Evolutionary conservation across 2,888 invertebrate species (phyloP).

Genomic region (Pollenia griseotomentosa): DNA sequence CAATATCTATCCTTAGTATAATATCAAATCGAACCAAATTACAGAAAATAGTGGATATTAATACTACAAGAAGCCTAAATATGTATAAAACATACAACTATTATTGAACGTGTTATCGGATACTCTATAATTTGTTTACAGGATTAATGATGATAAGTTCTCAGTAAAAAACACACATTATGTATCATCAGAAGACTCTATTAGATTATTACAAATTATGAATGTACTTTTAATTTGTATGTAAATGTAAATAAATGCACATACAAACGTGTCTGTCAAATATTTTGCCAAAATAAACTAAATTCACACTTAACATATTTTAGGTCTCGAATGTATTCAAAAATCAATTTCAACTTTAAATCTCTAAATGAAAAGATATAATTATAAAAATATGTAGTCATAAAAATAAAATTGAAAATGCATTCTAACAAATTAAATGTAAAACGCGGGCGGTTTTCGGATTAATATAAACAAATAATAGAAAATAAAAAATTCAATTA

Average conservation of each 20-base stretch:
- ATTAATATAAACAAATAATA: no score
- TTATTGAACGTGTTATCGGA: neutral
- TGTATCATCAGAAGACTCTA: neutral
- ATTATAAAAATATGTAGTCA: no score
- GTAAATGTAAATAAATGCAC: neutral
- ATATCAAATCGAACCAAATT: constrained; percentile 15
- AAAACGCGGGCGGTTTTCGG: no score
- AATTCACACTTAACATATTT: neutral
- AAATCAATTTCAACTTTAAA: no score
- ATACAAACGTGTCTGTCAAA: neutral
- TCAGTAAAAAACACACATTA: neutral
- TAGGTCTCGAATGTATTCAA: no score
- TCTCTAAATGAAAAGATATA: no score
- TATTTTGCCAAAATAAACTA: constrained; percentile 28
- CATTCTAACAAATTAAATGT: no score
- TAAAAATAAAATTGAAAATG: no score
- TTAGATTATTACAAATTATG: neutral
- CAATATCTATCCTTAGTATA: constrained; percentile 3
- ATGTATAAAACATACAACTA: neutral
- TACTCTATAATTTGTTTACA: neutral
- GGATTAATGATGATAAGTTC: neutral
- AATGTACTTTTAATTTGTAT: neutral
- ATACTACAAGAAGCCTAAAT: neutral
- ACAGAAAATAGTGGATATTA: neutral
- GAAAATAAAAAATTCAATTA: no score